Evolutionary conservation across 2,888 invertebrate genomes (phyloP), one percentile per base, ranked within the genome.

Genomic region (Lithosia quadra): DNA sequence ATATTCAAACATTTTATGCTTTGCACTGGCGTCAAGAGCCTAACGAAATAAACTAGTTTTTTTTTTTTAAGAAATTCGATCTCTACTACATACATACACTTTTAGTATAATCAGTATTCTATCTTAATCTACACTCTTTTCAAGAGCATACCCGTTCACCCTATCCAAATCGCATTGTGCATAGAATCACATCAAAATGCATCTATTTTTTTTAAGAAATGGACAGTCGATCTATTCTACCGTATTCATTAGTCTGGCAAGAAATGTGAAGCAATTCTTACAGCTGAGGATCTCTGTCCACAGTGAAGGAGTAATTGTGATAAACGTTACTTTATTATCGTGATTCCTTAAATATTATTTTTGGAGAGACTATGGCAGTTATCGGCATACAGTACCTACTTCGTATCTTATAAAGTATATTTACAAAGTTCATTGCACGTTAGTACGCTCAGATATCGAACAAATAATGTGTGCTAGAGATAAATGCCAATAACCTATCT

Each of bases 91-190:
- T 77, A 81, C 66, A 76, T 79, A 83, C 73, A 76, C 69, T 79
- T 75, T 77, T 67, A 77, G 73, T 75, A 71, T 78, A 77, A 65
- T 76, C 69, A 71, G 73, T 78, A 75, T 71, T 74, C 79, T 84
- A 81, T 77, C 83, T 86, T 84, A 87, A 63, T 71, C 81, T 88
- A 88, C 39, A 85, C 88, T 86, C 88, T 90, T 88, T 78, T 79
- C 80, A 88, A 89, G 89, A 90, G 89, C 81, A 79, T 85, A 88
- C 87, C 86, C 86, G 86, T 90, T 86, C 86, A 86, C 88, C 86
- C 87, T 88, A 89, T 88, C 79, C 83, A 84, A 86, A 87, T 86
- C 83, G 81, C 84, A 82, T 82, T 81, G 85, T 85, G 86, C 87
- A 83, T 73, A 56, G 24, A 63, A 55, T 62, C 67, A 67, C 67